Base-by-base conservation (phyloP, 2,797 vertebrate species). In the Phoxinus dragarum region DNA sequence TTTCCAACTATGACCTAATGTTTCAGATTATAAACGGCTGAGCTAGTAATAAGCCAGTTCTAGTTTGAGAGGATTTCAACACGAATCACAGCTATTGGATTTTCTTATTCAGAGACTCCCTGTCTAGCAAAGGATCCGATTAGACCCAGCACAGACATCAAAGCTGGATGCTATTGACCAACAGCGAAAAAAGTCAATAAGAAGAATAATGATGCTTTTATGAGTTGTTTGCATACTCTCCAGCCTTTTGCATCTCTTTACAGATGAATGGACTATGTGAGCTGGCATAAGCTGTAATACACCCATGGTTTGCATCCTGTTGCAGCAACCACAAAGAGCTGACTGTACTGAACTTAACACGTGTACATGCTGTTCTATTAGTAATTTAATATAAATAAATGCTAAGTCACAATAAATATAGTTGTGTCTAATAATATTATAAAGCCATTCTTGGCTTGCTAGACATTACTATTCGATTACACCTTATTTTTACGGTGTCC, bases 281-380 rank as follows among this genome's bases (percentile, higher is more conserved):
- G 77, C 34, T 80, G 56, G 59, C 56, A 80, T 44, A n/a, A 44
- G 49, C 40, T 3, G 42, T 66, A 40, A 64, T 34, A 74, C 56
- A 66, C 21, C n/a, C 16, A 27, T 42, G 31, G 42, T 73, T 72
- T 66, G 16, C 31, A 49, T 31, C 69, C 19, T 19, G 52, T 73
- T 66, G 17, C 34, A 52, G 31, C 34, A 49, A 73, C 68, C 42
- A 85, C 84, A 85, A 85, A 85, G 77, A 85, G 84, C 68, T 52
- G 40, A 52, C 77, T 85, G 77, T 80, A 54, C 83, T 72, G 1
- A 77, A 77, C 17, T 40, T 40, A 14, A 84, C 76, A 73, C 10
- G 31, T 80, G 84, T 23, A 66, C 76, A 38, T 6, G n/a, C 23
- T 21, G 64, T 36, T 36, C 61, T 34, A 34, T 23, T 14, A 34